Base-by-base conservation (phyloP, 2,888 invertebrate genomes). In the Meiosimyza platycephala region DNA sequence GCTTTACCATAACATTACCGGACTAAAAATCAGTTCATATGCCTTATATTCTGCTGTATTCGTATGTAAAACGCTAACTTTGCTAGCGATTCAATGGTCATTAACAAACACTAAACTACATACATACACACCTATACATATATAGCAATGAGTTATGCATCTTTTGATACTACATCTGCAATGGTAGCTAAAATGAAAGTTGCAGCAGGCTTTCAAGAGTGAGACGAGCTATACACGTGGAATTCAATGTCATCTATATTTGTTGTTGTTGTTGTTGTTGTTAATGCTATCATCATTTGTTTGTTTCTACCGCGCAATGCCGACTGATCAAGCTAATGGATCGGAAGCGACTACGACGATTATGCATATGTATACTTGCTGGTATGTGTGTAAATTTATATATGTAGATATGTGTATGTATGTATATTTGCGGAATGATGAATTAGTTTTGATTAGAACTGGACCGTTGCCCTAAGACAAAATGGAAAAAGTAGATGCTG, bases 301-400 rank as follows among this genome's bases (percentile, higher is more conserved):
- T 40, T 40, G 62, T 28, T 33, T 12, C 33, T n/a, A 51, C 47
- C 55, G 33, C 67, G 28, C 28, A 18, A n/a, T 16, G 16, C 50
- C 51, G 51, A 40, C 40, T 40, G 67, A 72, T 67, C 62, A 54
- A 67, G 57, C 81, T 81, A 81, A 81, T 81, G 81, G 82, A 81
- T 81, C 80, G 81, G 81, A 80, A 81, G 81, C 77, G 77, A 71
- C 69, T 70, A 60, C 48, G 9, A 67, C 28, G 40, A 40, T 9
- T 40, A 40, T 6, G 9, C 9, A 40, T 40, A 9, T 40, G 9
- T 9, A 33, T 69, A 47, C 59, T n/a, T 52, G 47, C 63, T 16
- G 40, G 6, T 40, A 40, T 40, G 40, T 40, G 9, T 6, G 40
- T 9, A 40, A 40, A 40, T 9, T 40, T 40, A 40, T 40, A 2